phyloP scores from a whole-genome alignment of 2,888 invertebrate genomes.

The Leptinotarsa peninsularis region DNA sequence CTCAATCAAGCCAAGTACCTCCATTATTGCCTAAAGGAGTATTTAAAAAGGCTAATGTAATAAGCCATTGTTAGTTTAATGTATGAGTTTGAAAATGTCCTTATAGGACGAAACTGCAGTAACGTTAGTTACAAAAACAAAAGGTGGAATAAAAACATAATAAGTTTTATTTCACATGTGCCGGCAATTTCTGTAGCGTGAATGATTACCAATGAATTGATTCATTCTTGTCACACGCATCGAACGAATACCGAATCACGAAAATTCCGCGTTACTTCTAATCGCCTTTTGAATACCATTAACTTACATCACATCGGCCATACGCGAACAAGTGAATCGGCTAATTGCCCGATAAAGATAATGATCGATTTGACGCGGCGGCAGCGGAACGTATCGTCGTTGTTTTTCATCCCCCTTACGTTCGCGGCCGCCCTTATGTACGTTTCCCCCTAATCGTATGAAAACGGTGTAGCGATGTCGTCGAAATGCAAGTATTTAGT shows the following conservation, averaged over 20 bases:
- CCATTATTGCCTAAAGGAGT: no score
- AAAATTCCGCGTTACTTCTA: background rate
- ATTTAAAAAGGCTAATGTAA: no score
- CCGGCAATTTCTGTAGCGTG: no score
- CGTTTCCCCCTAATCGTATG: conserved; percentile 51
- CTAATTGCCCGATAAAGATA: conserved; percentile 45
- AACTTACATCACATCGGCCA: conserved; percentile 28
- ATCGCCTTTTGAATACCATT: conserved; percentile 31
- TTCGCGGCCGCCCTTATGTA: conserved; percentile 36
- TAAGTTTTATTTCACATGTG: no score
- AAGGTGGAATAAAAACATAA: no score
- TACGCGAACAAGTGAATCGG: conserved; percentile 39
- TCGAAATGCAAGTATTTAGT: conserved; percentile 57
- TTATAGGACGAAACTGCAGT: no score
- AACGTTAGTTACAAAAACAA: no score
- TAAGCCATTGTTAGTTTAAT: no score
- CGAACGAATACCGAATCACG: background rate
- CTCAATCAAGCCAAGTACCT: no score
- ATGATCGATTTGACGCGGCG: conserved; percentile 38
- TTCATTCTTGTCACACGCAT: background rate
- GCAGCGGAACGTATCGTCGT: background rate
- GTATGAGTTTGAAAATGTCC: no score
- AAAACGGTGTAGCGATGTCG: conserved; percentile 51
- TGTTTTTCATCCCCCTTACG: conserved; percentile 42
- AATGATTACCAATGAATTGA: no score